Evolutionary conservation across 2,888 invertebrate genomes (phyloP), one percentile per base, ranked within the genome.

Genomic region (Tachina fera): DNA sequence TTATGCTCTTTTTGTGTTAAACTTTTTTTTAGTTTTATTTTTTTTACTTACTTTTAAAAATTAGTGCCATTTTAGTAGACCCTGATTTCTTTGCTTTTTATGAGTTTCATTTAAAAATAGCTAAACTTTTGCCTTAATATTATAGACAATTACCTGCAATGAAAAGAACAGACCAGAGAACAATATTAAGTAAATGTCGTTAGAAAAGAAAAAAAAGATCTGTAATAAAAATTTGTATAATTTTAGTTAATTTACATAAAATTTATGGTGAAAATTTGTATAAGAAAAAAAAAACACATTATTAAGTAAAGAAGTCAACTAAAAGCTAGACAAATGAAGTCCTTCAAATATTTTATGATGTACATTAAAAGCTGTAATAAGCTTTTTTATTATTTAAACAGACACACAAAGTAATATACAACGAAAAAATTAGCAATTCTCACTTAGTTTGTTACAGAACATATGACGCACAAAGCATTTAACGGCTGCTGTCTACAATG

Each of bases 121-220:
- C 43, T 60, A 81, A 81, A 85, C 49, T 81, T 81, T 61, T 81
- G 58, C 49, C n/a, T 58, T 39, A 58, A 65, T 67, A 71, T 47
- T 67, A 19, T 9, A 60, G 77, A 77, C 51, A 83, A 83, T 85
- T 86, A 86, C 86, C 86, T 86, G 83, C 49, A 86, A 85, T 58
- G 75, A 82, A 68, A 68, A 79, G 49, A 71, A 43, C 43, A 61
- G 43, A 75, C 63, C 47, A 65, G 4, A 45, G 60, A 47, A 43
- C 31, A 31, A 31, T 31, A 31, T 31, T 31, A 31, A 31, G 31
- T 31, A 31, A 81, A 68, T 16, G 63, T 14, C 45, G 3, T 71
- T 71, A 79, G 79, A 71, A 11, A 71, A 45, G 63, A 47, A 39
- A 0, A 16, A 31, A 49, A 76, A 63, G 65, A 51, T 49, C 71